Base-by-base conservation (phyloP, 1,140 invertebrate genomes). In the Eumeta japonica region DNA sequence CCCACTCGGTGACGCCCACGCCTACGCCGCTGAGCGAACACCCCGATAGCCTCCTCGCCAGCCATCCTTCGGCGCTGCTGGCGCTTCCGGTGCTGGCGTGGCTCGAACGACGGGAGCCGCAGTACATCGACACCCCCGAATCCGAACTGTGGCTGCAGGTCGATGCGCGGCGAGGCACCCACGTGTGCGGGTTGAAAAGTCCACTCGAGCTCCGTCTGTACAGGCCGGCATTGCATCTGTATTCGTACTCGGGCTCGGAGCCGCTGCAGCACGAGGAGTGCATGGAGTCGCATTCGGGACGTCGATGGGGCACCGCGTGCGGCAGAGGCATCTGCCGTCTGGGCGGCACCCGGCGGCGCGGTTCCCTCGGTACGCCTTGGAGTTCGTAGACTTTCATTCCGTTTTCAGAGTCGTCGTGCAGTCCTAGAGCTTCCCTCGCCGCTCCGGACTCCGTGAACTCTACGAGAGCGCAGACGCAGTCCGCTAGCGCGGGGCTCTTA, bases 401-500 rank as follows among this genome's bases (percentile, higher is more conserved):
- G 7, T 70, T 66, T 14, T 76, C 71, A 16, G 70, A 67, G 1
- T 58, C 47, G 35, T 53, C 58, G 46, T 76, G 72, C 58, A 86
- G 72, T 37, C 86, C 80, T n/a, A 87, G 76, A 1, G 92, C 91
- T 35, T 84, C 83, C 52, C 88, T 81, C 0, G 92, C 92, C 5
- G 86, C 83, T 33, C 91, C 89, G 1, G 90, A 90, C 39, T 89
- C 83, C 34, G 90, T 88, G 62, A 94, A 97, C 75, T 95, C 92
- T 28, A 94, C 83, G 46, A 94, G 77, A 5, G 92, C 92, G 73
- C 89, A 93, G 42, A 92, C 85, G 54, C 87, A 83, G 43, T 85
- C 86, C 39, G 82, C 82, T 59, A 93, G 78, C 58, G 92, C 90
- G n/a, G 90, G 90, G 60, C 92, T 88, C 62, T 92, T 94, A 56